Evolutionary conservation across 2,888 invertebrate species (phyloP).

Genomic region (Clanis bilineata): DNA sequence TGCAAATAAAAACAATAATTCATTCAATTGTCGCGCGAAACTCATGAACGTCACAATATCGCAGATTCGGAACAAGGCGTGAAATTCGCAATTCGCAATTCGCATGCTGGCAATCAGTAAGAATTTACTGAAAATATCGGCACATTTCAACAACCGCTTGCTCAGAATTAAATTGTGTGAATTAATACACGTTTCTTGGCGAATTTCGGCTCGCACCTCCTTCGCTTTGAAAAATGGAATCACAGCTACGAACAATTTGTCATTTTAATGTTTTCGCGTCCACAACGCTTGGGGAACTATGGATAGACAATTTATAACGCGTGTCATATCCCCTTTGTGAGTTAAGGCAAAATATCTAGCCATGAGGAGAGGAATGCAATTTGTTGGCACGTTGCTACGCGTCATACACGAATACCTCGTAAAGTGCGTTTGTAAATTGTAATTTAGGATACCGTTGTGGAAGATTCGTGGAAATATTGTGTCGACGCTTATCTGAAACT

Average conservation of each 20-base stretch:
- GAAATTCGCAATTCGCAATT: slow-evolving; percentile 17
- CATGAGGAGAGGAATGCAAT: slow-evolving; percentile 53
- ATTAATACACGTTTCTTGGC: slow-evolving; percentile 49
- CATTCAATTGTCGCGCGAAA: neutral
- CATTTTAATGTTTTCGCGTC: slow-evolving; percentile 71
- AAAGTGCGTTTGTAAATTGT: slow-evolving; percentile 39
- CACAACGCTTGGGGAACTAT: slow-evolving; percentile 52
- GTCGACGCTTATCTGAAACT: neutral
- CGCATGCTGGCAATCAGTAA: slow-evolving; percentile 30
- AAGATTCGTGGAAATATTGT: neutral
- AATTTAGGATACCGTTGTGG: slow-evolving; percentile 14
- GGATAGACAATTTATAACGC: slow-evolving; percentile 62
- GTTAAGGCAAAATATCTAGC: slow-evolving; percentile 48
- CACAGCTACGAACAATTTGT: slow-evolving; percentile 66
- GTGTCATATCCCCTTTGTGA: slow-evolving; percentile 56
- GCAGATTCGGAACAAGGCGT: slow-evolving; percentile 15
- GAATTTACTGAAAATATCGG: slow-evolving; percentile 42
- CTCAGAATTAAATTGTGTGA: slow-evolving; percentile 50
- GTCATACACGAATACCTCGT: slow-evolving; percentile 33
- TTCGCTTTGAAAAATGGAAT: slow-evolving; percentile 68
- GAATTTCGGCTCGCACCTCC: slow-evolving; percentile 45
- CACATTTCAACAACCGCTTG: slow-evolving; percentile 26
- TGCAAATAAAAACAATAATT: neutral
- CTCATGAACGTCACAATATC: neutral
- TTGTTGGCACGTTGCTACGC: slow-evolving; percentile 45